Percentiles rank a stretch among this genome's conserved stretches.
phyloP scores from a whole-genome alignment of 1,140 invertebrate genomes.

The Aricia agestis region DNA sequence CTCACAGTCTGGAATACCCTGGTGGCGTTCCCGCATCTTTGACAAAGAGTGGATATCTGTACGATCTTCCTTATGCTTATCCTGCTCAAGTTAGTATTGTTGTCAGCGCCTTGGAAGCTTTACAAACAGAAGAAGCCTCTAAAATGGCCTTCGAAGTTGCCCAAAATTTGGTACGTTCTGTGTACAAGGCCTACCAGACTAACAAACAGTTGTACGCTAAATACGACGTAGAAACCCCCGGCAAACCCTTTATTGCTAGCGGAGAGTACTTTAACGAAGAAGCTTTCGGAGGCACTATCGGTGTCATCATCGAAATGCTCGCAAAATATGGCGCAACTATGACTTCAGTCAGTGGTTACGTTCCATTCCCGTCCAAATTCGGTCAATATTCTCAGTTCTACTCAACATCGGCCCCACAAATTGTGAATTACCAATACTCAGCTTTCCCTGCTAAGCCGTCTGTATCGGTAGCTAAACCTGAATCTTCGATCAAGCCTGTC shows the following conservation, averaged over 20 bases:
- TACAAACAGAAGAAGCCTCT: background rate
- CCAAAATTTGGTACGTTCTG: background rate
- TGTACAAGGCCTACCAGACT: background rate
- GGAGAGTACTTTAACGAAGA: background rate
- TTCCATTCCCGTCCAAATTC: background rate
- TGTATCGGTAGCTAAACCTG: background rate
- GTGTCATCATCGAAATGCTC: slow-evolving; percentile 4
- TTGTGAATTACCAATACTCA: background rate
- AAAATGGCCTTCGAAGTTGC: slow-evolving; percentile 5
- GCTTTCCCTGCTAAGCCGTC: background rate
- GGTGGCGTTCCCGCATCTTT: slow-evolving; percentile 4
- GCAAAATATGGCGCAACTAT: background rate
- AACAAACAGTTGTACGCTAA: background rate
- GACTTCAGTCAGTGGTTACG: background rate
- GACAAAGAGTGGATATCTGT: background rate
- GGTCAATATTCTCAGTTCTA: background rate
- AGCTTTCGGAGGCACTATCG: background rate
- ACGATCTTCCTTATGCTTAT: background rate
- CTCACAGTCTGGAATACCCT: slow-evolving; percentile 1
- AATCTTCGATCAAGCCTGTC: background rate
- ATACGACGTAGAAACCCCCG: background rate
- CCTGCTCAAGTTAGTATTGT: background rate
- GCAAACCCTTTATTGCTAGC: slow-evolving; percentile 45
- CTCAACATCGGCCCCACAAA: background rate
- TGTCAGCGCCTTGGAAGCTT: background rate